These are phyloP conservation scores for Andrena camellia DNA, from an alignment of 2,888 invertebrate genomes.

Conservation along the genomic window DNA sequence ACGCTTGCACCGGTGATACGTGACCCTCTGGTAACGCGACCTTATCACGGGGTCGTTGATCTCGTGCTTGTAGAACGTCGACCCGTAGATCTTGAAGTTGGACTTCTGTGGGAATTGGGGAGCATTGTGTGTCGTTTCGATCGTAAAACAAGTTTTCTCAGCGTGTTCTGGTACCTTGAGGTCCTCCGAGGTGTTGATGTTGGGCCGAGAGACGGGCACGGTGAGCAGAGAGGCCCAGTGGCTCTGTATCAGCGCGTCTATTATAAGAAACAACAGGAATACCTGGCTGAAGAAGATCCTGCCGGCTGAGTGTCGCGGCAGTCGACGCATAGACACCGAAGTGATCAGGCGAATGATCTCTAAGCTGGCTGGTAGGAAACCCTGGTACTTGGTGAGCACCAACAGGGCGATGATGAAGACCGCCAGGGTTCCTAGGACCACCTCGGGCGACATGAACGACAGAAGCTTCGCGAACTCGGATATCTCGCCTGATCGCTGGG, in stretches of 20 bases:
- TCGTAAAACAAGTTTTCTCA: not conserved
- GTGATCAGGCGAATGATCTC: constrained; percentile 63
- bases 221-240: constrained; percentile 63
- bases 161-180: constrained; percentile 46
- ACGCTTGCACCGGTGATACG: constrained; percentile 52
- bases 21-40: constrained; percentile 34
- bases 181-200: constrained; percentile 55
- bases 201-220: constrained; percentile 44
- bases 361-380: constrained; percentile 43
- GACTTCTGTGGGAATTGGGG: constrained; percentile 36
- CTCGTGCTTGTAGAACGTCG: not conserved
- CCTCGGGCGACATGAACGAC: constrained; percentile 39
- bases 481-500: constrained; percentile 40
- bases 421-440: not conserved
- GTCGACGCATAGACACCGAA: constrained; percentile 43
- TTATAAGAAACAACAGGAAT: constrained; percentile 51
- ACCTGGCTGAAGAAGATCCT: constrained; percentile 57
- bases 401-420: constrained; percentile 23
- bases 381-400: constrained; percentile 38
- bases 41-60: constrained; percentile 37
- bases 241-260: constrained; percentile 65
- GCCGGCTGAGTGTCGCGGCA: constrained; percentile 29
- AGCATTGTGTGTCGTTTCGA: too few relatives aligned
- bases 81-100: constrained; percentile 50
- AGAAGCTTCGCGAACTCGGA: constrained; percentile 57